Conservation (phyloP, 2,888 invertebrate genomes). For the Drosophila aldrichi region DNA sequence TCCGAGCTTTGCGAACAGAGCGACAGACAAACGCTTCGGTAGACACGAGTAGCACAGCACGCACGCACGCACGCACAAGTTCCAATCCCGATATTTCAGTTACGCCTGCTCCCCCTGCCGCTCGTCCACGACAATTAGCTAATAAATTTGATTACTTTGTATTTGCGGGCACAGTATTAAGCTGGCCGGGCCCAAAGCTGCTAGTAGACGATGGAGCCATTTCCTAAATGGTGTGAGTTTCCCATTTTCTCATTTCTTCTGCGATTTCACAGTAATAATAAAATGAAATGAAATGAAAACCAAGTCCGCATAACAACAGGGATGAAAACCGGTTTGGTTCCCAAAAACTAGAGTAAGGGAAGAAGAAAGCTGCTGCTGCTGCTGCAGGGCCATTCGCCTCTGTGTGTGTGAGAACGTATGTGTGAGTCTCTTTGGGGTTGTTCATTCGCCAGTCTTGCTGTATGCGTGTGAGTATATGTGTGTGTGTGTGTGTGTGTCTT, state of each 20-base stretch:
- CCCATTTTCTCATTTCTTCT: conserved; percentile 45
- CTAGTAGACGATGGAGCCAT: conserved; percentile 4
- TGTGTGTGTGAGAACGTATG: conserved; percentile 37
- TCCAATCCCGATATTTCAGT: conserved; percentile 45
- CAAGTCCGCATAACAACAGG: conserved; percentile 62
- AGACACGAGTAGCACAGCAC: conserved; percentile 58
- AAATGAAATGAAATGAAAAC: conserved; percentile 73
- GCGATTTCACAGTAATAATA: conserved; percentile 42
- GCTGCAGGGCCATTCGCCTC: conserved; percentile 35
- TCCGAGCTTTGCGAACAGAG: conserved; percentile 59
- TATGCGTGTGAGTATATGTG: conserved; percentile 6
- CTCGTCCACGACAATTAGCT: conserved; percentile 37
- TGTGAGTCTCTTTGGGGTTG: conserved; percentile 50
- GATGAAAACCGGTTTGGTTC: conserved; percentile 71
- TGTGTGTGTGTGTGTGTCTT: background rate
- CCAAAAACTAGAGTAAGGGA: conserved; percentile 62
- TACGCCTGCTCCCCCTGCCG: background rate
- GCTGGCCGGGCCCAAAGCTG: conserved; percentile 9
- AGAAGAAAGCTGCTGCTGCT: conserved; percentile 56
- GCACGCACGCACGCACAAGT: conserved; percentile 64
- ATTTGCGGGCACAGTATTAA: conserved; percentile 17
- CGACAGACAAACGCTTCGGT: conserved; percentile 47
- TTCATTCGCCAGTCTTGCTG: conserved; percentile 21
- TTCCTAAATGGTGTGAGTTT: conserved; percentile 28
- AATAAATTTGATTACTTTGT: conserved; percentile 56